Percentiles rank a stretch among this genome's conserved stretches.
These are phyloP conservation scores for Erebia ligea DNA, from an alignment of 2,888 invertebrate species.

Conservation along the genomic window DNA sequence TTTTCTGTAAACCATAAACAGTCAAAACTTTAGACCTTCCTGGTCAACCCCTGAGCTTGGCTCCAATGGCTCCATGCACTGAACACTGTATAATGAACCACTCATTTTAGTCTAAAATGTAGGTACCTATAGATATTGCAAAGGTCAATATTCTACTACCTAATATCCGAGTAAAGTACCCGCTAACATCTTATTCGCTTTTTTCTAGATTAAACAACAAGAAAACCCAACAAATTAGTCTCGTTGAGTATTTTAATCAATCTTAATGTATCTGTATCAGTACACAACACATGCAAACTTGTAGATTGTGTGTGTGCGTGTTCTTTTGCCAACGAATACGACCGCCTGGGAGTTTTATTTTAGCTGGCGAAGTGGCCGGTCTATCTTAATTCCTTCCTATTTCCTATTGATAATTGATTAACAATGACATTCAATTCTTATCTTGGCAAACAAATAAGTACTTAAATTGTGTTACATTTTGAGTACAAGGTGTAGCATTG, in stretches of 20 bases:
- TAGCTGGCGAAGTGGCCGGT: conserved; percentile 63
- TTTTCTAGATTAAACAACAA: neutral
- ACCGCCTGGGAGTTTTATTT: conserved; percentile 76
- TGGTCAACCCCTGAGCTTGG: too few relatives aligned
- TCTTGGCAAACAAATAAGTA: neutral
- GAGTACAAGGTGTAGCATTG: neutral
- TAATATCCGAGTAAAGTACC: neutral
- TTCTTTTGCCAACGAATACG: conserved; percentile 34
- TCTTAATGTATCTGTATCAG: conserved; percentile 27
- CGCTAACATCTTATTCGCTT: neutral
- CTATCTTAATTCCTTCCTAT: conserved; percentile 69
- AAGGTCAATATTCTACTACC: neutral
- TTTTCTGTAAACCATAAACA: too few relatives aligned
- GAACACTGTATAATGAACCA: too few relatives aligned
- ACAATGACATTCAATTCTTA: conserved; percentile 49
- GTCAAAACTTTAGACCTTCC: too few relatives aligned
- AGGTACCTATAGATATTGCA: neutral
- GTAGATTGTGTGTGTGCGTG: conserved; percentile 25
- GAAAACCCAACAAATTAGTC: conserved; percentile 24
- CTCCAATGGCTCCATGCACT: too few relatives aligned
- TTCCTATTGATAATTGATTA: conserved; percentile 52
- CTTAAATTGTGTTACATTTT: neutral
- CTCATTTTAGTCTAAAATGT: neutral
- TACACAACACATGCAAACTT: conserved; percentile 21
- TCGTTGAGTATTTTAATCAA: conserved; percentile 30